Evolutionary conservation across 2,888 invertebrate species (phyloP), one percentile per base, ranked within the genome.

Genomic region (Atherix ibis): DNA sequence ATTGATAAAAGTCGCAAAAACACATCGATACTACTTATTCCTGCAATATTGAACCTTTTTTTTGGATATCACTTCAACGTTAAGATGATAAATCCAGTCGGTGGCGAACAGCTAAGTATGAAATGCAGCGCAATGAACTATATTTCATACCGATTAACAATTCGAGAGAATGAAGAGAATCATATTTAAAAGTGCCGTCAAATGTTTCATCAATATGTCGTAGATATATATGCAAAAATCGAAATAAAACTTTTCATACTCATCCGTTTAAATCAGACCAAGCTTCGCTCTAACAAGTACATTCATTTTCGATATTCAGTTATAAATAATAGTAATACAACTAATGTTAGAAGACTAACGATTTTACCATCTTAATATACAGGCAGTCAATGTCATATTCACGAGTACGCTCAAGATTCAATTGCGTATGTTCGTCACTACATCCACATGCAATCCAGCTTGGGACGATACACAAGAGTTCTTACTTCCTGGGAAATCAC

Each of bases 191-290:
- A 34, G 27, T 46, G 40, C 17, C 35, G 43, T 4, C 36, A 43
- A 10, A 40, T 55, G 6, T 46, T 45, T 18, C 44, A 48, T 18
- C 50, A 52, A 36, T 51, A 39, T 27, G 18, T 43, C 16, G 50
- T 53, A 2, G 52, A 52, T 51, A 49, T 42, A 48, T 43, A 12
- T 8, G 34, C 34, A 0, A 51, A 49, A 36, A 43, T 49, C 10
- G 50, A 54, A 40, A 43, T 38, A 9, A 45, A 50, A 32, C 38
- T 46, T 12, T 37, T 54, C 10, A 16, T 27, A 5, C 53, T 34
- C 34, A 37, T 47, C 10, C 38, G 45, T 13, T 42, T 38, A 5
- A 47, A 53, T 31, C 49, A 55, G 35, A 31, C 24, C 2, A 43
- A 47, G 22, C 35, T 50, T 27, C 10, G 26, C 10, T 26, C 26